Evolutionary conservation across 2,113 vertebrate species (phyloP).

Genomic region (Sebastes schlegelii): DNA sequence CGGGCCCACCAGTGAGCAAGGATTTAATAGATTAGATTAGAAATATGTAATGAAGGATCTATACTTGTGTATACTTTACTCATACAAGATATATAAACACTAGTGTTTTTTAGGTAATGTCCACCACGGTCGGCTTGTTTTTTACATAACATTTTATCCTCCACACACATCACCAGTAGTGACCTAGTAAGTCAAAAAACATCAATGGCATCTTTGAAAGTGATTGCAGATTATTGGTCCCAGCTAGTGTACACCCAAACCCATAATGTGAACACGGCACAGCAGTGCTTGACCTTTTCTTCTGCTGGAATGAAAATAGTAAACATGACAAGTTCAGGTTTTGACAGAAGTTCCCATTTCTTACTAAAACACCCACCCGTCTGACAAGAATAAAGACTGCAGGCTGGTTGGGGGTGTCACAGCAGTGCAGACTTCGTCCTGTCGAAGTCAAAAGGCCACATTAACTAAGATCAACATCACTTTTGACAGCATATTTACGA

Average conservation of each 20-base stretch:
- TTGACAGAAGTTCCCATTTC: slow-evolving; percentile 46
- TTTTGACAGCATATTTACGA: slow-evolving; percentile 49
- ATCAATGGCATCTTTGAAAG: slow-evolving; percentile 27
- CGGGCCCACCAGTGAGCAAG: too few relatives aligned
- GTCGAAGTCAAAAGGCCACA: slow-evolving; percentile 47
- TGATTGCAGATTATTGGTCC: slow-evolving; percentile 23
- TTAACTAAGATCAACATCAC: slow-evolving; percentile 57
- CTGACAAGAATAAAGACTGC: slow-evolving; percentile 48
- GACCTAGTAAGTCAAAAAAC: slow-evolving; percentile 20
- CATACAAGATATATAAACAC: neutral
- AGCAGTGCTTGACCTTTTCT: slow-evolving; percentile 36
- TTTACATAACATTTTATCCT: neutral
- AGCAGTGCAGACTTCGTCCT: slow-evolving; percentile 21
- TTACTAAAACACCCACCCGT: slow-evolving; percentile 35
- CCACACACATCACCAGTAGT: neutral
- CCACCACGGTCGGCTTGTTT: neutral
- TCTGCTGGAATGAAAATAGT: slow-evolving; percentile 25
- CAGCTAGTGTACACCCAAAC: neutral
- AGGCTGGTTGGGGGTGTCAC: slow-evolving; percentile 44
- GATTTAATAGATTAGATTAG: too few relatives aligned
- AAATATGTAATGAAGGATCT: too few relatives aligned
- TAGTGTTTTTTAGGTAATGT: neutral
- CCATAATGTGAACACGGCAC: slow-evolving; percentile 15
- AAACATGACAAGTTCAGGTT: slow-evolving; percentile 49
- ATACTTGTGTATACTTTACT: neutral